phyloP scores from a whole-genome alignment of 2,113 vertebrate species.

The Candoia aspera region DNA sequence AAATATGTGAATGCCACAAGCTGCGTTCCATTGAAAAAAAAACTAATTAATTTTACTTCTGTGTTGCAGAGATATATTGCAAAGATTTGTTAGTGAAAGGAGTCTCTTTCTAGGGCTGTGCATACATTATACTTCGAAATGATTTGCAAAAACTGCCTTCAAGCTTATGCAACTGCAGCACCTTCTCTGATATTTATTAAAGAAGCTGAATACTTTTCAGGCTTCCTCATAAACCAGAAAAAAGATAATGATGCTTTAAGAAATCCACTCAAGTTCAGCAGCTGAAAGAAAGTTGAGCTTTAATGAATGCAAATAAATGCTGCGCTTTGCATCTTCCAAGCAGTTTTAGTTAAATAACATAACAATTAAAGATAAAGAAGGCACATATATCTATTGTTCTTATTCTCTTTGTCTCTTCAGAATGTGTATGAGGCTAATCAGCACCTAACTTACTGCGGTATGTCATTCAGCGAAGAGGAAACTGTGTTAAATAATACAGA shows the following conservation, averaged over 20 bases:
- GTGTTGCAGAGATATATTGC: not conserved
- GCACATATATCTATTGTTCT: not conserved
- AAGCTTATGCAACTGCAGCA: not conserved
- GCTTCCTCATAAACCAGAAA: not conserved
- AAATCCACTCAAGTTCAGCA: not conserved
- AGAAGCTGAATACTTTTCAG: not conserved
- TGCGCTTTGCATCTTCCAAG: not conserved
- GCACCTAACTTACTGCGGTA: constrained; percentile 65
- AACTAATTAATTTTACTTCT: not conserved
- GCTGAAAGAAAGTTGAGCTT: not conserved
- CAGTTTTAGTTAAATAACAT: not conserved
- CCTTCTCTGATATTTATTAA: not conserved
- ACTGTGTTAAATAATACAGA: constrained; percentile 72
- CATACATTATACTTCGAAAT: not conserved
- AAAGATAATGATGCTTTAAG: not conserved
- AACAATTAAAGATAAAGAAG: not conserved
- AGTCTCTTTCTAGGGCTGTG: not conserved
- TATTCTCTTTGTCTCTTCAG: constrained; percentile 7
- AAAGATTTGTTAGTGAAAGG: not conserved
- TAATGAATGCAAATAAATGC: not conserved
- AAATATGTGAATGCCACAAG: not conserved
- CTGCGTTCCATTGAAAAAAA: not conserved
- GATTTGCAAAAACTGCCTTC: not conserved
- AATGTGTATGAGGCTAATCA: constrained; percentile 49
- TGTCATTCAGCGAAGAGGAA: constrained; percentile 65